Conservation (phyloP, 35 echinoderm and acorn worm species). For the Strongylocentrotus purpuratus region DNA sequence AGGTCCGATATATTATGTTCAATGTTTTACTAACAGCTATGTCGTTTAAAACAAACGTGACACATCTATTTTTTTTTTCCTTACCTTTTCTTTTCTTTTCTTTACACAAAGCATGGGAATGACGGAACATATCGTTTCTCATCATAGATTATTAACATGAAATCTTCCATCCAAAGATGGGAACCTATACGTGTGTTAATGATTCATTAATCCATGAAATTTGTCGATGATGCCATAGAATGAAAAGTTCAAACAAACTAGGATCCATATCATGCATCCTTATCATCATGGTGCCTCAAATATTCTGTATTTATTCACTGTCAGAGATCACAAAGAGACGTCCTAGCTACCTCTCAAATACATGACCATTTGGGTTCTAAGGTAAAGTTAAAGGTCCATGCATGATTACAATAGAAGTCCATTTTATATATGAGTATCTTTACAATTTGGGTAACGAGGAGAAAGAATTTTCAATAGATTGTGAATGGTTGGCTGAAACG, state of each 20-base stretch:
- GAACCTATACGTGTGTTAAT: background rate
- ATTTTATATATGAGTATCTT: background rate
- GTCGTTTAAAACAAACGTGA: too few species aligned
- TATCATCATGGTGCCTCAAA: background rate
- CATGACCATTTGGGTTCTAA: background rate
- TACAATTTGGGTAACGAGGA: background rate
- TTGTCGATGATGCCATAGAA: background rate
- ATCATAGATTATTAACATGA: conserved; percentile 3
- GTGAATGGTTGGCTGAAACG: background rate
- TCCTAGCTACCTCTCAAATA: background rate
- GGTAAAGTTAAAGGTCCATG: background rate
- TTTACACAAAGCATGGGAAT: background rate
- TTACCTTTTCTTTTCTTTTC: too few species aligned
- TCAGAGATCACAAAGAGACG: background rate
- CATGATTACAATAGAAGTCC: background rate
- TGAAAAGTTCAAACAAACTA: conserved; percentile 5
- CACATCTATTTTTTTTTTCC: too few species aligned
- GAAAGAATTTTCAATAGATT: background rate
- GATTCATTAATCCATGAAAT: background rate
- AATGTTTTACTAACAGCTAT: too few species aligned
- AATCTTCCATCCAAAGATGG: background rate
- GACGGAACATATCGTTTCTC: background rate
- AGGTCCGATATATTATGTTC: too few species aligned
- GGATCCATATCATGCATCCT: background rate
- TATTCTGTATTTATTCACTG: background rate